These are phyloP conservation scores for Steinernema carpocapsae DNA, from an alignment of 2,888 invertebrate genomes.

Conservation along the genomic window DNA sequence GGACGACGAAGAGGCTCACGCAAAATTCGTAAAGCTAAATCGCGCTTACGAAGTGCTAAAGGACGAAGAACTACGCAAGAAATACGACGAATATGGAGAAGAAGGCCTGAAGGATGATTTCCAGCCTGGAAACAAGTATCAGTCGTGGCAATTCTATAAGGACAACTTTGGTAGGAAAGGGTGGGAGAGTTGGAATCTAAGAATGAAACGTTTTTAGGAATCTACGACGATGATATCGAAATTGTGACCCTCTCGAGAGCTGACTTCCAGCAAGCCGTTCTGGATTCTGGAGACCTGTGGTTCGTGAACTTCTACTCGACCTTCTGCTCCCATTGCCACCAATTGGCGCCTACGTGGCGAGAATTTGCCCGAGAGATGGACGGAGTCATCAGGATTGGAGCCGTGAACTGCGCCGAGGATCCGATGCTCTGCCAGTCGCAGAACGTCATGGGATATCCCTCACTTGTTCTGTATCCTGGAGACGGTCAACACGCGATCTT, in stretches of 20 bases:
- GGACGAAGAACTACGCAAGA: conserved; percentile 80
- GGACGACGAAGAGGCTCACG: conserved; percentile 78
- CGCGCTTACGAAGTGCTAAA: conserved; percentile 86
- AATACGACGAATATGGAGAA: conserved; percentile 81
- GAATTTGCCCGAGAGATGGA: conserved; percentile 80
- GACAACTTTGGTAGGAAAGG: conserved; percentile 77
- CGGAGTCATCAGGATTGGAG: conserved; percentile 81
- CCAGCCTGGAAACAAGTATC: conserved; percentile 76
- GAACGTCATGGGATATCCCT: conserved; percentile 80
- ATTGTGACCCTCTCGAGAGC: conserved; percentile 78
- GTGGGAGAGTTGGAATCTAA: conserved; percentile 14
- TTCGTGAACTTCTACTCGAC: conserved; percentile 88
- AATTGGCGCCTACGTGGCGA: conserved; percentile 82
- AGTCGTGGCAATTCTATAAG: conserved; percentile 82
- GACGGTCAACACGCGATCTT: conserved; percentile 70
- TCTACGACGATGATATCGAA: conserved; percentile 84
- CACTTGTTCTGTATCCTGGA: conserved; percentile 77
- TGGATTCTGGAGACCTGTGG: conserved; percentile 77
- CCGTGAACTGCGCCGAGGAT: conserved; percentile 87
- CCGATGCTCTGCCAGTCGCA: conserved; percentile 80
- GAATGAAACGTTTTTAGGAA: conserved; percentile 69
- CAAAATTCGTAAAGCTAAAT: conserved; percentile 80
- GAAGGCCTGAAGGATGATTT: conserved; percentile 75
- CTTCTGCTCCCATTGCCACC: conserved; percentile 84
- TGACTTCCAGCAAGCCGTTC: conserved; percentile 76